These are phyloP conservation scores for Cynaeus angustus DNA, from an alignment of 2,888 invertebrate genomes.

Conservation along the genomic window DNA sequence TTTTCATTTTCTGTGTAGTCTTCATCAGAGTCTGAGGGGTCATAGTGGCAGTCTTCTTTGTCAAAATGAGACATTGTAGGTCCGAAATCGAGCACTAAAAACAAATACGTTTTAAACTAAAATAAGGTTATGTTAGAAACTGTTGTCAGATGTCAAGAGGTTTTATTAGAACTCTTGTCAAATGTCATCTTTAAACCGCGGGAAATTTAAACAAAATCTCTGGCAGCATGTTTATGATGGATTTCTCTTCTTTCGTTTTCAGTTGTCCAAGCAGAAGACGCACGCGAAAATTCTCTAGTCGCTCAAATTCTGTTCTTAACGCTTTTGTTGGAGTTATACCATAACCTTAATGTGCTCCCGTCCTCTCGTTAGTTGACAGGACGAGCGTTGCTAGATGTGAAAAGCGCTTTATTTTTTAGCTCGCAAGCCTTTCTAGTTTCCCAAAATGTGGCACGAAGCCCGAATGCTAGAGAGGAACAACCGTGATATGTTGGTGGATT, in stretches of 20 bases:
- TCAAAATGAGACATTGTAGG: constrained; percentile 22
- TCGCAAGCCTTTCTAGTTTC: neutral
- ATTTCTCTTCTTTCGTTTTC: too few relatives aligned
- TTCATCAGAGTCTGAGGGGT: constrained; percentile 82
- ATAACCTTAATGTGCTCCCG: neutral
- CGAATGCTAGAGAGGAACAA: constrained; percentile 97
- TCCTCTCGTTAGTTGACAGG: constrained; percentile 20
- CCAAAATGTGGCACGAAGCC: constrained; percentile 98
- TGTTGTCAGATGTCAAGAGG: too few relatives aligned
- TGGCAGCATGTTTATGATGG: too few relatives aligned
- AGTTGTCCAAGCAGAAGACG: too few relatives aligned
- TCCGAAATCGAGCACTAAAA: neutral
- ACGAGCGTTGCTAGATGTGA: constrained; percentile 29
- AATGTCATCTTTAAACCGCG: too few relatives aligned
- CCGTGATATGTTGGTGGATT: constrained; percentile 96
- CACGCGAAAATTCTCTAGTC: too few relatives aligned
- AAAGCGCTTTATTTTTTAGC: too few relatives aligned
- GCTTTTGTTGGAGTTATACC: too few relatives aligned
- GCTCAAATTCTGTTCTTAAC: too few relatives aligned
- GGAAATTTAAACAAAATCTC: too few relatives aligned
- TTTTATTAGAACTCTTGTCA: too few relatives aligned
- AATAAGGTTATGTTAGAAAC: constrained; percentile 3
- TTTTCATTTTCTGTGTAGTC: constrained; percentile 82
- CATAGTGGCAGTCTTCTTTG: constrained; percentile 73
- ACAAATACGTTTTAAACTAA: neutral